A percentile compares a stretch with the other conserved stretches of the same genome.
These are phyloP conservation scores for Spilosoma lubricipeda DNA, from an alignment of 2,888 invertebrate species.

Conservation along the genomic window DNA sequence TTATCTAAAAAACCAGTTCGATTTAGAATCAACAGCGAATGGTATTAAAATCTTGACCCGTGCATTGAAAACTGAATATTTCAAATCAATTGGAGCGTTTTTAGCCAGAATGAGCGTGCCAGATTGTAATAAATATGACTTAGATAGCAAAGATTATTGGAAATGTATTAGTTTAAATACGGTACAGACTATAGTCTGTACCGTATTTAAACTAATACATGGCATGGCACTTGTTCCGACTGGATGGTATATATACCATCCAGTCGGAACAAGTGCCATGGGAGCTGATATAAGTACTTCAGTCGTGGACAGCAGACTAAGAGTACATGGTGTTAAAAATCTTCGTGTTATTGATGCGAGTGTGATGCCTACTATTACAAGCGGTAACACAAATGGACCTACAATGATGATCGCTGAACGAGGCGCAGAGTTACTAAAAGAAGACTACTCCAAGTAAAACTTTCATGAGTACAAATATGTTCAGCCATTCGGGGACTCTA, in stretches of 20 bases:
- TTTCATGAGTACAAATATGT: neutral
- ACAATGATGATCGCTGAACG: conserved; percentile 93
- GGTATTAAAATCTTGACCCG: conserved; percentile 24
- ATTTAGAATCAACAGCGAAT: conserved; percentile 18
- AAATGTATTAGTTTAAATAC: conserved; percentile 74
- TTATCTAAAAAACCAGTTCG: conserved; percentile 22
- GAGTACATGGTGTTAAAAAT: conserved; percentile 87
- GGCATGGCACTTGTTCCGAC: conserved; percentile 88
- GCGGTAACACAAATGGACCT: conserved; percentile 92
- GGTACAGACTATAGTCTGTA: conserved; percentile 60
- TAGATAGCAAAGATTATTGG: conserved; percentile 54
- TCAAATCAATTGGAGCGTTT: conserved; percentile 25
- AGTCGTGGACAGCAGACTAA: conserved; percentile 83
- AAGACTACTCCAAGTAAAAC: conserved; percentile 49
- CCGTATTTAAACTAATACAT: no score
- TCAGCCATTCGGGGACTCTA: no score
- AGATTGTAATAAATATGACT: conserved; percentile 24
- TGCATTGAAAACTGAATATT: conserved; percentile 21
- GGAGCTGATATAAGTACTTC: conserved; percentile 67
- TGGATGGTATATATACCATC: conserved; percentile 91
- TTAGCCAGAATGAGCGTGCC: conserved; percentile 23
- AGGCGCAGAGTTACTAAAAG: conserved; percentile 89
- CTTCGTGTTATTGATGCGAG: conserved; percentile 91
- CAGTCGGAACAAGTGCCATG: conserved; percentile 88
- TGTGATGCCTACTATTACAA: conserved; percentile 91